Percentiles rank a stretch among this genome's conserved stretches.
Evolutionary conservation across 2,888 invertebrate genomes (phyloP).

Genomic region (Bombylius discolor): DNA sequence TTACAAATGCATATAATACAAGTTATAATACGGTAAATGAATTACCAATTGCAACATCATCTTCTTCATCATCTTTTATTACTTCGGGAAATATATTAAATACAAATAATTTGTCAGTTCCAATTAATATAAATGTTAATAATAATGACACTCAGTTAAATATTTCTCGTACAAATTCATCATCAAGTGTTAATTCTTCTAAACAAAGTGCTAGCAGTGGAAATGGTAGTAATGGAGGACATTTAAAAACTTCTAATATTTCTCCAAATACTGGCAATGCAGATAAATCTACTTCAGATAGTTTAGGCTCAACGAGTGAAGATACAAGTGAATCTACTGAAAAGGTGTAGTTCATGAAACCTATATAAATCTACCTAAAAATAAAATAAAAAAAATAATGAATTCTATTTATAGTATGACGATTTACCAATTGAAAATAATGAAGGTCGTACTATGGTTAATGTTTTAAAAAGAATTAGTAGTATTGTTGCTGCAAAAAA

Average conservation of each 20-base stretch:
- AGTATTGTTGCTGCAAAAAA: slow-evolving; percentile 72
- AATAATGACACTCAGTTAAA: background rate
- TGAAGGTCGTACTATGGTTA: slow-evolving; percentile 51
- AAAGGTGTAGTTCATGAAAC: slow-evolving; percentile 12
- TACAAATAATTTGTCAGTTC: background rate
- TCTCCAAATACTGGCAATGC: background rate
- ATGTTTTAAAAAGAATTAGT: slow-evolving; percentile 75
- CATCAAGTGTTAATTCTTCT: slow-evolving; percentile 9
- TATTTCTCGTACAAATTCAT: slow-evolving; percentile 12
- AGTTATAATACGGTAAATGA: slow-evolving; percentile 35
- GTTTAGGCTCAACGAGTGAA: slow-evolving; percentile 16
- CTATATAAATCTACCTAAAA: background rate
- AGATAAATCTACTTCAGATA: slow-evolving; percentile 6
- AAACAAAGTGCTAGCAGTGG: background rate
- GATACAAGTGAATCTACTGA: slow-evolving; percentile 23
- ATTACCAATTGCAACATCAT: slow-evolving; percentile 19
- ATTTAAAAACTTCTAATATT: background rate
- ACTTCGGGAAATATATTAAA: background rate
- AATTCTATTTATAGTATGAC: slow-evolving; percentile 12
- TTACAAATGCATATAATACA: slow-evolving; percentile 35
- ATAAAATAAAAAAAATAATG: background rate
- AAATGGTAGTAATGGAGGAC: background rate
- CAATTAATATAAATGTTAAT: background rate
- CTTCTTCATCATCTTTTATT: background rate
- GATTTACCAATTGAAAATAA: slow-evolving; percentile 22